phyloP scores from a whole-genome alignment of 2,797 vertebrate species.

The Holocentrus rufus region DNA sequence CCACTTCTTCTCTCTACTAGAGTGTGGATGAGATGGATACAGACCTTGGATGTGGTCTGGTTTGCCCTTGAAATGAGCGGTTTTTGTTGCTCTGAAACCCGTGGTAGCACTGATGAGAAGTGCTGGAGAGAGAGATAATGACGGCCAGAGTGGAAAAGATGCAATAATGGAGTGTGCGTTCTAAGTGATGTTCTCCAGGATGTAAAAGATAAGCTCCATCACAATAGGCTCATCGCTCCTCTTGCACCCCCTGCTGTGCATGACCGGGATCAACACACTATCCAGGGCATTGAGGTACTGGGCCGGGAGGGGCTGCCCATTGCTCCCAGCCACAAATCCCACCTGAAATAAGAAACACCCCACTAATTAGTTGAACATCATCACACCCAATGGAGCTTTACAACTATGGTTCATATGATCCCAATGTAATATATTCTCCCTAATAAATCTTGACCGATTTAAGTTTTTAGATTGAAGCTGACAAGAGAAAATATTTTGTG shows the following conservation, averaged over 20 bases:
- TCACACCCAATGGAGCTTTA: constrained; percentile 12
- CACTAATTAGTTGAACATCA: constrained; percentile 25
- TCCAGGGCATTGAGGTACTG: constrained; percentile 97
- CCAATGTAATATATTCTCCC: neutral
- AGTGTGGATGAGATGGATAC: constrained; percentile 57
- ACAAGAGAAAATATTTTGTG: too few species aligned
- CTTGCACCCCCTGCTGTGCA: constrained; percentile 94
- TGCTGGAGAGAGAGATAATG: constrained; percentile 36
- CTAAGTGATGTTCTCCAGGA: constrained; percentile 97
- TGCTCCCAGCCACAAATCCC: constrained; percentile 96
- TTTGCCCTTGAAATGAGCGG: constrained; percentile 54
- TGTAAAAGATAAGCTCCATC: constrained; percentile 99
- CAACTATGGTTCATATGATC: neutral
- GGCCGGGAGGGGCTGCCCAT: constrained; percentile 92
- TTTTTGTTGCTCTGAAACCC: constrained; percentile 54
- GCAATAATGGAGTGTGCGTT: neutral
- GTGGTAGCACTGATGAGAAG: constrained; percentile 49
- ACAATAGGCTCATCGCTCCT: constrained; percentile 89
- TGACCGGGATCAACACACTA: constrained; percentile 93
- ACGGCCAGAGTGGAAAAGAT: constrained; percentile 51
- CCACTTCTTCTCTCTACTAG: constrained; percentile 39
- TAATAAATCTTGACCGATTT: neutral
- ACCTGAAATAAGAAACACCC: constrained; percentile 81
- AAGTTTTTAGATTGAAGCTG: too few species aligned
- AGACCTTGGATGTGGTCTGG: constrained; percentile 52